phyloP scores from a whole-genome alignment of 2,888 invertebrate genomes.

The Ennomos quercinarius region DNA sequence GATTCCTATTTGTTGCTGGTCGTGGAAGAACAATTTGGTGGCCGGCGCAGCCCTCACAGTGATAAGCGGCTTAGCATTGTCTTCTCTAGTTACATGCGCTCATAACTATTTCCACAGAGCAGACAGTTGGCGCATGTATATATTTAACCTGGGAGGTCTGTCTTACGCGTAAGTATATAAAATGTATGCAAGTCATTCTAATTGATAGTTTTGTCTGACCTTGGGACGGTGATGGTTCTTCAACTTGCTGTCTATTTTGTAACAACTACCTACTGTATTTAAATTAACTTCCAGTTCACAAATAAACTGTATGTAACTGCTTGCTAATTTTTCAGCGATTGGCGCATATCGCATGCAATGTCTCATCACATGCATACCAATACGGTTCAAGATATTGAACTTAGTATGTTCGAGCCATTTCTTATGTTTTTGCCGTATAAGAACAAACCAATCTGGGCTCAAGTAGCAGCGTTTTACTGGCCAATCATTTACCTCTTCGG shows the following conservation, averaged over 20 bases:
- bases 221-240: no score
- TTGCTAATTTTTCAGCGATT: conserved; percentile 82
- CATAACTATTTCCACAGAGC: conserved; percentile 93
- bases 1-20: conserved; percentile 63
- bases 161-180: conserved; percentile 84
- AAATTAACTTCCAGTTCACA: not conserved
- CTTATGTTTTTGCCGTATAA: conserved; percentile 89
- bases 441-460: conserved; percentile 75
- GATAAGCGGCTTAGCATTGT: conserved; percentile 56
- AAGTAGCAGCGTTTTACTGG: conserved; percentile 85
- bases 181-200: not conserved
- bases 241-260: no score
- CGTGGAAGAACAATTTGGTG: conserved; percentile 57
- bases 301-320: not conserved
- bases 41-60: conserved; percentile 58
- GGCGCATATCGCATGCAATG: conserved; percentile 91
- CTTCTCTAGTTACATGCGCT: conserved; percentile 82
- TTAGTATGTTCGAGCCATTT: conserved; percentile 89
- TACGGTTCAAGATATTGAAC: conserved; percentile 90
- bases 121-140: conserved; percentile 93
- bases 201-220: not conserved
- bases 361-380: conserved; percentile 94
- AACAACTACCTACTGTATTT: not conserved
- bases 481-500: conserved; percentile 67
- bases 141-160: conserved; percentile 89